phyloP scores from a whole-genome alignment of 2,113 vertebrate species.

The Xenopus tropicalis region UCB_Xtro_10.0 CM004443.2:171075001-171075500 shows the following conservation, averaged over 20 bases:
- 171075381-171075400: conserved; percentile 14
- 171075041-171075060: no score
- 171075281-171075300: conserved; percentile 2
- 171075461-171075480: conserved; percentile 10
- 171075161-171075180: no score
- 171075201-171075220: not conserved
- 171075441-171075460: conserved; percentile 19
- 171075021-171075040: no score
- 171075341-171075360: not conserved
- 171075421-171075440: conserved; percentile 3
- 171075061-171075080: no score
- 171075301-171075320: not conserved
- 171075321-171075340: not conserved
- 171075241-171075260: not conserved
- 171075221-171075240: not conserved
- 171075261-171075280: not conserved
- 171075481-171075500: conserved; percentile 26
- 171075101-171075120: no score
- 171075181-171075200: no score
- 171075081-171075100: no score
- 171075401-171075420: conserved; percentile 13
- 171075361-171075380: not conserved
- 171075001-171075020: no score
- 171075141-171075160: no score
- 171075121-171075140: no score